Base-by-base conservation (phyloP, 2,797 vertebrate genomes). In the Halcyon leucocephala region DNA sequence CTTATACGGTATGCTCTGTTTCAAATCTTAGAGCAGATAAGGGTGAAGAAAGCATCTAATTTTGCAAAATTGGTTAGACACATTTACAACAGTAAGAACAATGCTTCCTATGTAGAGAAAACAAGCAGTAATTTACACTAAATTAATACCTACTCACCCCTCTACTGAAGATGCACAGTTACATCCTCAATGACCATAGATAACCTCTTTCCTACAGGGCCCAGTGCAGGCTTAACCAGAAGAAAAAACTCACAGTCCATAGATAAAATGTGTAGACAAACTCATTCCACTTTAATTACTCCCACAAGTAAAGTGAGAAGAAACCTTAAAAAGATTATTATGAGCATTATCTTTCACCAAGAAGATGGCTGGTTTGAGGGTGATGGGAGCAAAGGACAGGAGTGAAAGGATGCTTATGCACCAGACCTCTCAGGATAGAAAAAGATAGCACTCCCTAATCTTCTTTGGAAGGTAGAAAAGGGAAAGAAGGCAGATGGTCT, bases 331-430 rank as follows among this genome's bases (percentile, higher is more conserved):
- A 55, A 42, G 20, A 17, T 15, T 29, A 51, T 26, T 52, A 24
- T 9, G 16, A 80, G 39, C 16, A 77, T 9, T 16, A 22, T 11
- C n/a, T 60, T 35, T 44, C 5, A 88, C 7, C 28, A 80, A 18
- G 1, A 73, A 80, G 6, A 5, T 60, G 7, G 3, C 8, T 6
- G 25, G 21, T 42, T 25, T 2, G 1, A 9, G 14, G 6, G 12
- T 4, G 1, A 24, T 21, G 13, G 0, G 0, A 5, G 12, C 28
- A 15, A 76, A 64, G 14, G 7, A 79, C 3, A 58, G 12, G 14
- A 51, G 8, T 83, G 12, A 83, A 78, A 44, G 4, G 19, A 55
- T 61, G 26, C 7, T 67, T 48, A 90, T 55, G 22, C 19, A 67
- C 4, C 10, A 71, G 41, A 12, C 20, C 9, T 29, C 33, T 6